Conservation (phyloP, 2,797 vertebrate species). For the Arnoldichthys spilopterus region DNA sequence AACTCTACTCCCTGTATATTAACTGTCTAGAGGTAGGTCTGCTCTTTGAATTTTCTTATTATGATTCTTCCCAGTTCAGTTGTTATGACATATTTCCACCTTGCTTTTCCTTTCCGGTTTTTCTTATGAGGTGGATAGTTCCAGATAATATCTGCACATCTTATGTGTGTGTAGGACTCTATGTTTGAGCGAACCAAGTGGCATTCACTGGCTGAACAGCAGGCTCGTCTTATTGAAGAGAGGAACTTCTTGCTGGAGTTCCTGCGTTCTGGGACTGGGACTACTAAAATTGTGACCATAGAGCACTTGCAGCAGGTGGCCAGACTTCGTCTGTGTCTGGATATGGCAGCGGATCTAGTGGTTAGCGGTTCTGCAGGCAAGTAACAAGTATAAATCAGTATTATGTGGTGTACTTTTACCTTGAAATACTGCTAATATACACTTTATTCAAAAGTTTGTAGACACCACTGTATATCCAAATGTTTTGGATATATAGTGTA, state of each 20-base stretch:
- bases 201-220: conserved; percentile 59
- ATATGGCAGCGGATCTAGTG: conserved; percentile 78
- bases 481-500: no score
- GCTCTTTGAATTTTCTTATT: not conserved
- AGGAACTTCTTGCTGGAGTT: conserved; percentile 75
- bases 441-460: no score
- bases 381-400: no score
- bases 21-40: conserved; percentile 89
- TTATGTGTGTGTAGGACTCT: conserved; percentile 81
- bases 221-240: conserved; percentile 69
- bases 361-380: conserved; percentile 65
- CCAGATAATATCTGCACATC: not conserved
- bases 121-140: not conserved
- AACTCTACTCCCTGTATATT: conserved; percentile 89
- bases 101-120: not conserved
- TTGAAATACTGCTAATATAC: not conserved
- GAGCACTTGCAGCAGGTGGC: conserved; percentile 86
- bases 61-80: not conserved
- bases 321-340: conserved; percentile 83
- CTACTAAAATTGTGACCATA: conserved; percentile 67
- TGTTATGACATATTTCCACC: not conserved
- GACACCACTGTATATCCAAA: no score
- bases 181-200: conserved; percentile 84
- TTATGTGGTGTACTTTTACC: not conserved
- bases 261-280: not conserved